phyloP scores from a whole-genome alignment of 2,113 vertebrate genomes.

The Ceyx cyanopectus region DNA sequence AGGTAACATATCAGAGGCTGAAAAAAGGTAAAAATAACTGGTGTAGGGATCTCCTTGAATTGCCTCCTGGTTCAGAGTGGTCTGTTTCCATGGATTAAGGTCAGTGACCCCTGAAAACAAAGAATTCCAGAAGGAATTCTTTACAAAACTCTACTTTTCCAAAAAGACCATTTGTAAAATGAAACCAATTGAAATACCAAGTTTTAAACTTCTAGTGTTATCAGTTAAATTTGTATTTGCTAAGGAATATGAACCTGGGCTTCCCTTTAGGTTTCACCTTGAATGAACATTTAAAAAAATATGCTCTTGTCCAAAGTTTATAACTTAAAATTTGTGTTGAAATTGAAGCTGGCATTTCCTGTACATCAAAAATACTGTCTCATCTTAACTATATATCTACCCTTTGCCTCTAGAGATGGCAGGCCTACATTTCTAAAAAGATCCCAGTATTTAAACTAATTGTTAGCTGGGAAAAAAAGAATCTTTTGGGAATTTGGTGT shows the following conservation, averaged over 20 bases:
- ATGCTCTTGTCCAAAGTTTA: neutral
- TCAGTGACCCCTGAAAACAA: conserved; percentile 10
- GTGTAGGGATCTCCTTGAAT: conserved; percentile 17
- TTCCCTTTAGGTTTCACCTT: neutral
- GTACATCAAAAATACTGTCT: neutral
- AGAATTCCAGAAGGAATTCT: neutral
- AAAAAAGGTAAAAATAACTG: conserved; percentile 56
- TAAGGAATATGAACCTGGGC: neutral
- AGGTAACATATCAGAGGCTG: conserved; percentile 56
- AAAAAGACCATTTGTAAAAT: neutral
- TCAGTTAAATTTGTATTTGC: neutral
- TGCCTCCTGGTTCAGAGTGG: conserved; percentile 4
- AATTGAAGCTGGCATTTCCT: neutral
- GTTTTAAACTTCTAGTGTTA: neutral
- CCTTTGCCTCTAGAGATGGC: neutral
- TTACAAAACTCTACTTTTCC: neutral
- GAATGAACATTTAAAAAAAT: neutral
- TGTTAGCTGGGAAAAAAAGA: too few relatives aligned
- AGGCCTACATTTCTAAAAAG: neutral
- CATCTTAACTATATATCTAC: neutral
- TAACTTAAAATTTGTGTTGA: neutral
- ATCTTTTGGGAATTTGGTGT: too few relatives aligned
- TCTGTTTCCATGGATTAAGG: conserved; percentile 30
- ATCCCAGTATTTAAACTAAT: neutral
- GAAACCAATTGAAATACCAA: neutral